Evolutionary conservation across 2,888 invertebrate species (phyloP).

Genomic region (Archips xylosteana): DNA sequence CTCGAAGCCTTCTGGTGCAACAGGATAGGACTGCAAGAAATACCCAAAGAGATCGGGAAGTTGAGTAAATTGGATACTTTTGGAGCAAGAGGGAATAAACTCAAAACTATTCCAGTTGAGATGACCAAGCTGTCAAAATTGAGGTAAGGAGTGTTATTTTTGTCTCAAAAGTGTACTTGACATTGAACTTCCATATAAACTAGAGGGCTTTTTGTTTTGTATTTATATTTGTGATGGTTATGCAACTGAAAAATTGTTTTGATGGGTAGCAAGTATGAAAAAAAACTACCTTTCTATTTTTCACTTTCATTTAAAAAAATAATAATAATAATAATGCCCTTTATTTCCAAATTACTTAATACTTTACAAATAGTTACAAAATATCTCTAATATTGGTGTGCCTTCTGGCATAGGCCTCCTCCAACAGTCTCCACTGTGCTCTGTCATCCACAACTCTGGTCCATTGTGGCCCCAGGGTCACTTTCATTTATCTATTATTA

Average conservation of each 20-base stretch:
- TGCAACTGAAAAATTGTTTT: background rate
- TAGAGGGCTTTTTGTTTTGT: conserved; percentile 8
- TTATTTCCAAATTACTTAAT: too few species aligned
- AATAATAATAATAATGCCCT: too few species aligned
- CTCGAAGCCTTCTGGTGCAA: conserved; percentile 90
- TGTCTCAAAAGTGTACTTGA: conserved; percentile 23
- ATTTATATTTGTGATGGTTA: background rate
- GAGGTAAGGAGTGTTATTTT: conserved; percentile 65
- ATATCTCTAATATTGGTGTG: too few species aligned
- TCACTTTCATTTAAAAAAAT: too few species aligned
- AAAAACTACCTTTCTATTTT: too few species aligned
- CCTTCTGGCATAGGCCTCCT: too few species aligned
- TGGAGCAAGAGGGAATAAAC: conserved; percentile 88
- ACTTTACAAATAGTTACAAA: too few species aligned
- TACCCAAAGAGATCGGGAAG: conserved; percentile 87
- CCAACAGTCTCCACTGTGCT: too few species aligned
- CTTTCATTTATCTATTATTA: too few species aligned
- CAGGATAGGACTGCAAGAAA: conserved; percentile 79
- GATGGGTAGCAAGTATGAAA: too few species aligned
- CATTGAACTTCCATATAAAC: conserved; percentile 21
- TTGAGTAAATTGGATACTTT: conserved; percentile 87
- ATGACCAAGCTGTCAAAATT: conserved; percentile 84
- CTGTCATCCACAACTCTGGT: too few species aligned
- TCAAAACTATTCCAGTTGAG: conserved; percentile 84
- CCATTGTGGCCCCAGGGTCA: too few species aligned